phyloP scores from a whole-genome alignment of 2,797 vertebrate genomes.

The Melanotaenia pygmaea region DNA sequence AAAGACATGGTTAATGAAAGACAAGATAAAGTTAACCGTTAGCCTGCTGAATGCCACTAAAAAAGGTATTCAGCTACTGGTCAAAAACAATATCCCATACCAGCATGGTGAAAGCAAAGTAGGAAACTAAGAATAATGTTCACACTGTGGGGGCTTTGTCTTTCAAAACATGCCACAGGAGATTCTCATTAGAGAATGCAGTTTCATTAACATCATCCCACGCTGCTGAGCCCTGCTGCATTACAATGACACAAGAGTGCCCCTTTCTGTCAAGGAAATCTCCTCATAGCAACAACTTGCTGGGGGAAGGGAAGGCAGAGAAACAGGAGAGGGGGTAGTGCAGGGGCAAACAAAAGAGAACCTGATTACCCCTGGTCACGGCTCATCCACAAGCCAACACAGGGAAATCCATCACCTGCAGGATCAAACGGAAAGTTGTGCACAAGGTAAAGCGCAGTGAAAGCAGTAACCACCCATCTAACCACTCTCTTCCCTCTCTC shows the following conservation, averaged over 20 bases:
- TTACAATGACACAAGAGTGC: constrained; percentile 82
- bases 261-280: constrained; percentile 77
- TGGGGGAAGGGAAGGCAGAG: constrained; percentile 68
- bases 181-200: constrained; percentile 81
- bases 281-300: constrained; percentile 67
- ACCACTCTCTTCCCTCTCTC: constrained; percentile 52
- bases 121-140: constrained; percentile 53
- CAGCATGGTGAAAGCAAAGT: constrained; percentile 63
- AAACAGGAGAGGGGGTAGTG: constrained; percentile 5
- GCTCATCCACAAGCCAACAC: constrained; percentile 78
- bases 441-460: constrained; percentile 76
- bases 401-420: constrained; percentile 81
- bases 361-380: constrained; percentile 78
- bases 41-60: constrained; percentile 47
- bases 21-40: constrained; percentile 49
- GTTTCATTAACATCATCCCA: constrained; percentile 85
- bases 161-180: constrained; percentile 79
- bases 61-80: constrained; percentile 24
- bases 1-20: constrained; percentile 69
- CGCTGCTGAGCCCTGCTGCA: constrained; percentile 73
- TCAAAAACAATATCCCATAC: constrained; percentile 66
- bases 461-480: constrained; percentile 69
- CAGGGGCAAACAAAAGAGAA: constrained; percentile 76
- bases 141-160: constrained; percentile 78
- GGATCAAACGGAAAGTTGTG: constrained; percentile 78